A percentile compares a stretch with the other conserved stretches of the same genome.
phyloP scores from a whole-genome alignment of 2,797 vertebrate species.

The Corythornis leucogaster region DNA sequence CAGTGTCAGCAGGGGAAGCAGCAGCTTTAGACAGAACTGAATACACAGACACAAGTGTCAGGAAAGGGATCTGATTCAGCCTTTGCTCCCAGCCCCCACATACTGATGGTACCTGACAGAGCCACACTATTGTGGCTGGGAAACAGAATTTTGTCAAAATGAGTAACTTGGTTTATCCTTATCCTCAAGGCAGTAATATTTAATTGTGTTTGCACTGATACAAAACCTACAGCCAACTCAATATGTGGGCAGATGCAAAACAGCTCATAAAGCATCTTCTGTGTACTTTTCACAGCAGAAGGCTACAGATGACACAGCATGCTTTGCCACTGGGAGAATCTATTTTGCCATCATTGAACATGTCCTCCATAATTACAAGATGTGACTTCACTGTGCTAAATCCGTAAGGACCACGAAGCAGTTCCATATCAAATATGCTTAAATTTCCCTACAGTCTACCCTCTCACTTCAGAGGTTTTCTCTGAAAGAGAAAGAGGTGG shows the following conservation, averaged over 20 bases:
- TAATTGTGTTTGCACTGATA: background rate
- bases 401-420: background rate
- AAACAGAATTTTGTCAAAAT: slow-evolving; percentile 2
- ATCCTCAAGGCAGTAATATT: background rate
- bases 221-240: background rate
- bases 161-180: background rate
- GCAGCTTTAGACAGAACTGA: background rate
- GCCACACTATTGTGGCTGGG: background rate
- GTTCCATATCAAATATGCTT: background rate
- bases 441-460: background rate
- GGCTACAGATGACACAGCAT: background rate
- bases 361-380: background rate
- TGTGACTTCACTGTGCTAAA: background rate
- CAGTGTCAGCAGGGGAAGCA: background rate
- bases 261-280: background rate
- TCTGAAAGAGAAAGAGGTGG: background rate
- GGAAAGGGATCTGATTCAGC: background rate
- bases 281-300: background rate
- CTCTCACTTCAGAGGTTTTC: background rate
- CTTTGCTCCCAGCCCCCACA: background rate
- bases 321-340: background rate
- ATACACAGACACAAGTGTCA: background rate
- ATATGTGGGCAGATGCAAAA: background rate
- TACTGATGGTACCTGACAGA: background rate
- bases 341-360: background rate